phyloP scores from a whole-genome alignment of 2,113 vertebrate species.

The Zosterops lateralis region DNA sequence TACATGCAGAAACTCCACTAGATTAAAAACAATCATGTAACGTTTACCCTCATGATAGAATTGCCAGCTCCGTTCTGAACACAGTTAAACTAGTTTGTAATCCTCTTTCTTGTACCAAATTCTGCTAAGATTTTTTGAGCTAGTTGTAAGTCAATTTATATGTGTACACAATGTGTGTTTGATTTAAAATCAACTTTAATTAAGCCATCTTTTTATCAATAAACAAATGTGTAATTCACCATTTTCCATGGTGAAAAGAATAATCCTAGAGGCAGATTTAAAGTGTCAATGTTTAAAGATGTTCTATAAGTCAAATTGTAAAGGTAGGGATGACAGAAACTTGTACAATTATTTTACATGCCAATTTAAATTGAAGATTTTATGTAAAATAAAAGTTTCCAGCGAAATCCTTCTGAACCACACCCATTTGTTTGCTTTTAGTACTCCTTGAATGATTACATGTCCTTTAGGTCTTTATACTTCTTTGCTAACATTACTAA shows the following conservation, averaged over 20 bases:
- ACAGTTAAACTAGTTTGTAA: neutral
- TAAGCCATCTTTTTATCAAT: neutral
- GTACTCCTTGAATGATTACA: neutral
- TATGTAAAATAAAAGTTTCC: neutral
- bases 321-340: neutral
- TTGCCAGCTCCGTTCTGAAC: neutral
- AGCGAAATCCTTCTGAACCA: neutral
- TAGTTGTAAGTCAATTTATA: neutral
- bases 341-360: neutral
- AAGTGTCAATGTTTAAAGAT: neutral
- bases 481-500: neutral
- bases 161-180: neutral
- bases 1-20: neutral
- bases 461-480: neutral
- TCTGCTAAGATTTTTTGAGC: neutral
- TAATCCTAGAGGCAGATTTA: neutral
- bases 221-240: neutral
- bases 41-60: neutral
- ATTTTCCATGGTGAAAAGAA: neutral
- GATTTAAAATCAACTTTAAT: constrained; percentile 9
- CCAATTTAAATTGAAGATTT: neutral
- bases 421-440: neutral
- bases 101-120: neutral
- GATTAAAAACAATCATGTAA: neutral
- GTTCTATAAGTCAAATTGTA: neutral